Conservation (phyloP, 2,888 invertebrate genomes). For the Drosophila vallismaia region DNA sequence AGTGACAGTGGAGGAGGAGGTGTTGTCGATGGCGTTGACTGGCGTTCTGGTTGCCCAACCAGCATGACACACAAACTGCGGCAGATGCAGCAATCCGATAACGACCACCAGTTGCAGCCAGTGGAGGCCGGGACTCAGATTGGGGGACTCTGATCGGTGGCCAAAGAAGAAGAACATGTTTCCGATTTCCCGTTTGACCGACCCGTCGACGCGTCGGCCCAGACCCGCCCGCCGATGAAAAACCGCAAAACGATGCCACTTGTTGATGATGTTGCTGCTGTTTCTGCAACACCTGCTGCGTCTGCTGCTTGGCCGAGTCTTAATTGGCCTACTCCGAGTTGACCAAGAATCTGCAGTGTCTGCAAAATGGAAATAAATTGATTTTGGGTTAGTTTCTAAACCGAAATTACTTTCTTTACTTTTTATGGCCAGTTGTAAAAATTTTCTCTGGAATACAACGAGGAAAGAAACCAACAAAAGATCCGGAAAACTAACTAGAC, state of each 20-base stretch:
- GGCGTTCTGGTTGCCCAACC: constrained; percentile 78
- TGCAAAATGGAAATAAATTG: constrained; percentile 24
- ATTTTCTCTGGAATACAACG: neutral
- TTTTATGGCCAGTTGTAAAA: neutral
- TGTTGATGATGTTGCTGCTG: constrained; percentile 39
- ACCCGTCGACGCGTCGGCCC: constrained; percentile 10
- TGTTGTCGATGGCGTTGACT: constrained; percentile 41
- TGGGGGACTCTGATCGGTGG: constrained; percentile 4
- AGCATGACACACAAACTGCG: constrained; percentile 79
- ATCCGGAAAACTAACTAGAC: neutral
- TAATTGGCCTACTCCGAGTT: constrained; percentile 50
- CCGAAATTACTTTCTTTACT: neutral
- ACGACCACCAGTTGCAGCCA: constrained; percentile 67
- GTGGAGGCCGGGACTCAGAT: constrained; percentile 50
- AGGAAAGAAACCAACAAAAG: neutral
- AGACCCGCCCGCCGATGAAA: constrained; percentile 27
- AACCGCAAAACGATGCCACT: constrained; percentile 72
- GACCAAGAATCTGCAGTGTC: constrained; percentile 20
- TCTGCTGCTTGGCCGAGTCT: constrained; percentile 14
- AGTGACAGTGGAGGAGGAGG: constrained; percentile 3
- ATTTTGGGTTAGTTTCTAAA: constrained; percentile 9
- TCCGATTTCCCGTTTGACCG: constrained; percentile 66
- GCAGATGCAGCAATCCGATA: constrained; percentile 72
- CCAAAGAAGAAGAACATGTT: constrained; percentile 72
- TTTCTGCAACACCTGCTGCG: constrained; percentile 8